Conservation (phyloP, 2,797 vertebrate species). For the Gephyroberyx darwinii region DNA sequence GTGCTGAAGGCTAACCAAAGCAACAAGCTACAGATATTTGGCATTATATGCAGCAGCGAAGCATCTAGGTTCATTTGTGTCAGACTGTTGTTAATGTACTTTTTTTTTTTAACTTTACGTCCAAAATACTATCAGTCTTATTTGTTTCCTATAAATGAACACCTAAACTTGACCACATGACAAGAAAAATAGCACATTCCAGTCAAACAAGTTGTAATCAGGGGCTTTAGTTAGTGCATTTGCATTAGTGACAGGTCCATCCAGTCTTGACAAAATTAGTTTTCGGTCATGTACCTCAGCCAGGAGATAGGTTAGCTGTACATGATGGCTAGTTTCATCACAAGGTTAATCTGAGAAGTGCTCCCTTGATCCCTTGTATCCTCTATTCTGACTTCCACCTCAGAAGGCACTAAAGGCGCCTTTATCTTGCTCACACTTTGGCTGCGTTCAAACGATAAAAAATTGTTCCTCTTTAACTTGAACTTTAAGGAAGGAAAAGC, state of each 20-base stretch:
- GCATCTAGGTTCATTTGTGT: constrained; percentile 48
- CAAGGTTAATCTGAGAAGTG: constrained; percentile 52
- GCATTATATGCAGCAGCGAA: constrained; percentile 56
- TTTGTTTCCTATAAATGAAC: constrained; percentile 27
- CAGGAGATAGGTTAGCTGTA: constrained; percentile 54
- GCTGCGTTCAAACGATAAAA: no score
- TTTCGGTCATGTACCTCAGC: constrained; percentile 23
- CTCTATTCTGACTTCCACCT: constrained; percentile 21
- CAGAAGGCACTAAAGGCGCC: background rate
- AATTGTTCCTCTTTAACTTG: no score
- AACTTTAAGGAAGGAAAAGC: no score
- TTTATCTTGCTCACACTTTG: no score
- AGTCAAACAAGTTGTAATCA: constrained; percentile 21
- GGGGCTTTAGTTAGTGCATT: constrained; percentile 53
- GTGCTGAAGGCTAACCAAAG: constrained; percentile 40
- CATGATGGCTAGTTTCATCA: constrained; percentile 46
- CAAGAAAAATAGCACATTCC: constrained; percentile 27
- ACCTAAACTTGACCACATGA: constrained; percentile 3
- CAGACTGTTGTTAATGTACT: constrained; percentile 47
- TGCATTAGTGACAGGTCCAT: constrained; percentile 46
- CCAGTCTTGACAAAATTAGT: constrained; percentile 39
- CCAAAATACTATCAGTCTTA: constrained; percentile 15
- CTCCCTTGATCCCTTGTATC: constrained; percentile 60
- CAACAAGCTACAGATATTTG: constrained; percentile 33
- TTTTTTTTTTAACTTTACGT: constrained; percentile 30